phyloP scores from a whole-genome alignment of 2,888 invertebrate genomes.

The Pandemis cinnamomeana region DNA sequence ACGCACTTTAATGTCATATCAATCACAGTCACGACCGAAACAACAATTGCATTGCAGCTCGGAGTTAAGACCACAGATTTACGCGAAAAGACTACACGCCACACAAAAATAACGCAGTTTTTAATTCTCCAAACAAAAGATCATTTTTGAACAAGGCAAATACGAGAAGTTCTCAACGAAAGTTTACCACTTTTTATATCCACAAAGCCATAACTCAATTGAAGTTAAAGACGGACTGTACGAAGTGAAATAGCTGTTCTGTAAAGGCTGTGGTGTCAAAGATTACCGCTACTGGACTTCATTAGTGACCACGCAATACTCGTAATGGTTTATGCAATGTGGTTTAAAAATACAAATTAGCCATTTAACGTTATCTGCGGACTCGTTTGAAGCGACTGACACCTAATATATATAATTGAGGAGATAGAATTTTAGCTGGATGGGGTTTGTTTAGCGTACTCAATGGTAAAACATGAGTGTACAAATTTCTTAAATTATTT shows the following conservation, averaged over 20 bases:
- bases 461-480: background rate
- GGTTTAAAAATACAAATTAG: constrained; percentile 74
- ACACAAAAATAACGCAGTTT: background rate
- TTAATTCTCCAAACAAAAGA: background rate
- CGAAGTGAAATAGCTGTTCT: constrained; percentile 31
- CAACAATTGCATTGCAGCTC: constrained; percentile 35
- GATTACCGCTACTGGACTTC: constrained; percentile 62
- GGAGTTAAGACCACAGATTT: constrained; percentile 21
- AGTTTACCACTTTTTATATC: background rate
- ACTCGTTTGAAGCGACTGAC: constrained; percentile 59
- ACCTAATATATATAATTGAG: constrained; percentile 56
- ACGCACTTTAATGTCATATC: constrained; percentile 46
- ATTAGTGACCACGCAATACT: constrained; percentile 59
- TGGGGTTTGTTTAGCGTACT: constrained; percentile 43
- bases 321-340: constrained; percentile 73
- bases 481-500: background rate
- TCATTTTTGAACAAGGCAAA: background rate
- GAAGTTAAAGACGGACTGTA: background rate
- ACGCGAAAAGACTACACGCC: constrained; percentile 8
- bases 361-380: constrained; percentile 74
- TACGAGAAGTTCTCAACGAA: background rate
- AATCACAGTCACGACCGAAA: constrained; percentile 43
- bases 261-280: constrained; percentile 48
- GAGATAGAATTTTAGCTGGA: constrained; percentile 57
- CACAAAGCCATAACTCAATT: background rate